Percentiles rank a stretch among this genome's conserved stretches.
Evolutionary conservation across 37 sponge, comb jelly and placozoan genomes (phyloP).

Genomic region (Hexactinellida sp.): DNA sequence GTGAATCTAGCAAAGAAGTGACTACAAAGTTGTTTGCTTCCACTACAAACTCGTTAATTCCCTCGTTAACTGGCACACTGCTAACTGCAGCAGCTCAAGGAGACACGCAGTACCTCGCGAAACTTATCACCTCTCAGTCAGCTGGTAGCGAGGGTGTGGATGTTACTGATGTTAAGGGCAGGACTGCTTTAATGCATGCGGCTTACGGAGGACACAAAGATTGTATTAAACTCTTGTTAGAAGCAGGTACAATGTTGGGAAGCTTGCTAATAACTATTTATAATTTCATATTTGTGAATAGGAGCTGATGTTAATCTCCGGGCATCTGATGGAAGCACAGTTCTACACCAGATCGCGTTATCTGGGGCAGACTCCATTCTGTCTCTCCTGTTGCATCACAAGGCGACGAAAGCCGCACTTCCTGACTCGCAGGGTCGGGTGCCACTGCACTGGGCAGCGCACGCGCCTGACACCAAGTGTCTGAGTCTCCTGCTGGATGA

Average conservation of each 20-base stretch:
- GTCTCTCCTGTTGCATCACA: neutral
- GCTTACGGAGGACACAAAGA: constrained; percentile 37
- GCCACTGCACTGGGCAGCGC: constrained; percentile 64
- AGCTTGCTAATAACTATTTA: neutral
- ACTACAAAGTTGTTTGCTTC: too few species aligned
- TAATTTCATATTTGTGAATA: neutral
- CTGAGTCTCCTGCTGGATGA: constrained; percentile 45
- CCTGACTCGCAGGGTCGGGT: constrained; percentile 29
- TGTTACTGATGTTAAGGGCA: constrained; percentile 43
- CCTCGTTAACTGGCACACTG: neutral
- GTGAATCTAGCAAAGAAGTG: neutral
- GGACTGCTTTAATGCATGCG: constrained; percentile 79
- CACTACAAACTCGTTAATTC: too few species aligned
- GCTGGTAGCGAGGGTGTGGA: constrained; percentile 19
- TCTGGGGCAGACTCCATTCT: constrained; percentile 1
- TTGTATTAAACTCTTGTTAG: constrained; percentile 45
- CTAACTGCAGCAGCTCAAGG: neutral
- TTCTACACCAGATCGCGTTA: constrained; percentile 60
- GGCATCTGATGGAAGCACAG: constrained; percentile 48
- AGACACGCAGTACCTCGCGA: neutral
- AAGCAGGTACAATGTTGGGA: constrained; percentile 24
- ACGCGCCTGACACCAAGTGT: constrained; percentile 32
- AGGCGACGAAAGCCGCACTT: neutral
- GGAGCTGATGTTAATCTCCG: neutral
- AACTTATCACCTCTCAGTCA: neutral